Base-by-base conservation (phyloP, 2,888 invertebrate genomes). In the Notocelia uddmanniana region DNA sequence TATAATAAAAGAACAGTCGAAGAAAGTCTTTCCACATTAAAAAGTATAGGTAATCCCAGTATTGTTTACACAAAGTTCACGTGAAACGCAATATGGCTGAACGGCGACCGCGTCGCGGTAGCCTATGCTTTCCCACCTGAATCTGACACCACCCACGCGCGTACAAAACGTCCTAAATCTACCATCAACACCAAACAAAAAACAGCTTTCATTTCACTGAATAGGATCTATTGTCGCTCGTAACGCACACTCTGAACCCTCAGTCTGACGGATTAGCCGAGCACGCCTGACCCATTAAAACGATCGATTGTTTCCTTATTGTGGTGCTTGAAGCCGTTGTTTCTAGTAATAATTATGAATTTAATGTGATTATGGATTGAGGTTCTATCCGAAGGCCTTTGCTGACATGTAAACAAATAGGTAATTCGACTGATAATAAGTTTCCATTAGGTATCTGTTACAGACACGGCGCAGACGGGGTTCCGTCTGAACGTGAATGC, bases 261-360 rank as follows among this genome's bases (percentile, higher is more conserved):
- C 83, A 83, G 85, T 80, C 80, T 83, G 89, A 85, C 85, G 92
- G 92, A 91, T 93, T 92, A 92, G 85, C 88, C 85, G 88, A 89
- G 89, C 89, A 85, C 85, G 93, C 89, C 84, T 93, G 93, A 93
- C 93, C 93, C 90, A 93, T 93, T 92, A 93, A 90, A 91, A 89
- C 92, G 88, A 93, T 93, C 92, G 92, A 93, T 93, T 93, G 91
- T 93, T 93, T 93, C 92, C 93, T 92, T 89, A 91, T 91, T 88
- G 88, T 91, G 82, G 83, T 82, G 84, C 84, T 84, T 82, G 83
- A 80, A 83, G 85, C 82, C 80, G 80, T 76, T 82, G 85, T 79
- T 79, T 85, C 80, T 83, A 83, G 78, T 79, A 83, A 86, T 86
- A 85, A 89, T 89, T 87, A 87, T 84, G 86, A 87, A 83, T 81